phyloP scores from a whole-genome alignment of 2,113 vertebrate species.

The Elgaria multicarinata region DNA sequence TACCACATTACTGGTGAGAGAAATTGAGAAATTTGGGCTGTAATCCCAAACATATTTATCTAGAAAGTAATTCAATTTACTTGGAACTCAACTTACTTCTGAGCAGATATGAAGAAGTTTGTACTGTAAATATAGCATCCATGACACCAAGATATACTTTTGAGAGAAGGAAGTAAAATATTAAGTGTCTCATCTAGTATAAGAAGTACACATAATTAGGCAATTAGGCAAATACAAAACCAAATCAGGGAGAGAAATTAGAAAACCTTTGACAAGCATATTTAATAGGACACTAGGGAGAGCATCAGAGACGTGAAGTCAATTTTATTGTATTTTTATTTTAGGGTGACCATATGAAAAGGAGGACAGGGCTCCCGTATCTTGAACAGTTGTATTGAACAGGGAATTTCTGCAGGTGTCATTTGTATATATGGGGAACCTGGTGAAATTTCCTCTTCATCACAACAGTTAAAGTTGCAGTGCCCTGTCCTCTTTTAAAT shows the following conservation, averaged over 20 bases:
- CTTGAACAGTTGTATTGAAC: too few relatives aligned
- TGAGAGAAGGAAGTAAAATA: conserved; percentile 18
- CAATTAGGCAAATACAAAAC: conserved; percentile 43
- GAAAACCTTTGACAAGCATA: conserved; percentile 20
- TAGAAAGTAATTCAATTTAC: not conserved
- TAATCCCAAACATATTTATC: not conserved
- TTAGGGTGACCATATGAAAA: too few relatives aligned
- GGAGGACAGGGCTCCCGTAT: too few relatives aligned
- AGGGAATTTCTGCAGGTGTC: too few relatives aligned
- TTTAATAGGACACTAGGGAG: conserved; percentile 15
- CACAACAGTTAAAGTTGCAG: too few relatives aligned
- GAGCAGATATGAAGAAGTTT: not conserved
- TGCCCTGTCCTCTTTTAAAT: too few relatives aligned
- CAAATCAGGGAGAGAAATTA: conserved; percentile 32
- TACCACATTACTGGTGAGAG: not conserved
- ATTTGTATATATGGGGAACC: too few relatives aligned
- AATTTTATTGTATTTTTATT: too few relatives aligned
- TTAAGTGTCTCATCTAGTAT: conserved; percentile 34
- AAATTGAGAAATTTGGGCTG: not conserved
- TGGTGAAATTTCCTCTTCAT: too few relatives aligned
- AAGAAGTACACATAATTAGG: conserved; percentile 41
- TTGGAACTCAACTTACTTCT: not conserved
- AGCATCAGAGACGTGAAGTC: not conserved
- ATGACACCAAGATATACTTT: not conserved
- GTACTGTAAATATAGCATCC: conserved; percentile 14